Conservation (phyloP, 1,140 invertebrate species). For the Colletes latitarsis region DNA sequence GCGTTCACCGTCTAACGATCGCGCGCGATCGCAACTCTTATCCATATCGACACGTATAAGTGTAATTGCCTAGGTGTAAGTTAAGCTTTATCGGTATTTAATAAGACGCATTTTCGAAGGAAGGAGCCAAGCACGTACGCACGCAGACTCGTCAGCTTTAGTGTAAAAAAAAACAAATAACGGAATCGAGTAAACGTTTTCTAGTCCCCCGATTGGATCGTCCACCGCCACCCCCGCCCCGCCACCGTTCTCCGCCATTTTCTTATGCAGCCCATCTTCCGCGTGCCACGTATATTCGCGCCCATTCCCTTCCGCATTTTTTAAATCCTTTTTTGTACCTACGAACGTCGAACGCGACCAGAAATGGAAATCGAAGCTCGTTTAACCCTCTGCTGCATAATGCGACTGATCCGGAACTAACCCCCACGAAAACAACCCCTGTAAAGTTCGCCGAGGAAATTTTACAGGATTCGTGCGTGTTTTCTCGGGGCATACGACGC, state of each 20-base stretch:
- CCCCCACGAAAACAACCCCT: no score
- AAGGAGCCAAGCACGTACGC: background rate
- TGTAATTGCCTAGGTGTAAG: conserved; percentile 58
- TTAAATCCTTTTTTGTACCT: conserved; percentile 46
- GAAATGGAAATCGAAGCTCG: conserved; percentile 22
- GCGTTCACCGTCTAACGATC: conserved; percentile 42
- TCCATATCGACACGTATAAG: conserved; percentile 65
- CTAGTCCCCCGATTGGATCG: conserved; percentile 71
- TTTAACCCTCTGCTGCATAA: no score
- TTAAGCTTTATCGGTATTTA: conserved; percentile 53
- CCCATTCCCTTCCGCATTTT: background rate
- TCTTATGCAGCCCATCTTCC: background rate
- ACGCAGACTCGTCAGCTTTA: conserved; percentile 48
- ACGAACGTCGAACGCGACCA: background rate
- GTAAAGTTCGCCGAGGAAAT: no score
- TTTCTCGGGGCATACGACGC: no score
- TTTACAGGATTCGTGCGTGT: no score
- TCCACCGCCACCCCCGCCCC: conserved; percentile 34
- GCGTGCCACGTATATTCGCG: conserved; percentile 15
- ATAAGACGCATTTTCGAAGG: conserved; percentile 43
- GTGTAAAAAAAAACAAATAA: conserved; percentile 51
- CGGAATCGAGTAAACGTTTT: conserved; percentile 62
- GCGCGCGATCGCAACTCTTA: conserved; percentile 50
- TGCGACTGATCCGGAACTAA: no score
- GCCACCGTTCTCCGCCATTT: background rate